These are phyloP conservation scores for Himantopus leucocephalus DNA, from an alignment of 2,113 vertebrate genomes.

Conservation along the genomic window DNA sequence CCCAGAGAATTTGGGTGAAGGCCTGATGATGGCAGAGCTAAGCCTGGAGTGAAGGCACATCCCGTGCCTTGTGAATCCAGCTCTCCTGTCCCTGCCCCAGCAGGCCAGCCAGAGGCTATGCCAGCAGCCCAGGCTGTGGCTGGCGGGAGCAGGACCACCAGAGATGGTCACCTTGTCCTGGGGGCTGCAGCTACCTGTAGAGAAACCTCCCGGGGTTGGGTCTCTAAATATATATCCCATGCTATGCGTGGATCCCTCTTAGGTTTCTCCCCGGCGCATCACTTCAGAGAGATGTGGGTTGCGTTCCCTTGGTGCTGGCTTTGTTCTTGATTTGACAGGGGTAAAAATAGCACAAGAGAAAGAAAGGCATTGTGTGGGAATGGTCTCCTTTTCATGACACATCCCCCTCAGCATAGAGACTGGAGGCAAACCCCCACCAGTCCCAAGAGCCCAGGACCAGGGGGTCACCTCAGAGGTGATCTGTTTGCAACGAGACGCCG, in stretches of 20 bases:
- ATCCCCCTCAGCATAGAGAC: not conserved
- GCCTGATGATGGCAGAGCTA: not conserved
- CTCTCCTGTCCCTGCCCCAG: not conserved
- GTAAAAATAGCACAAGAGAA: conserved; percentile 41
- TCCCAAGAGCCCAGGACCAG: not conserved
- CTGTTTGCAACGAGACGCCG: not conserved
- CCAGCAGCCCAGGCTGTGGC: not conserved
- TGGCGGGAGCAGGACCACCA: not conserved
- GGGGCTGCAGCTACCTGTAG: not conserved
- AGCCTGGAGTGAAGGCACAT: not conserved
- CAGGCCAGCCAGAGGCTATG: not conserved
- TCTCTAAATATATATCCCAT: not conserved
- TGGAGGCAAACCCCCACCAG: not conserved
- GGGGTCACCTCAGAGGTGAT: not conserved
- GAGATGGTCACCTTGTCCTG: not conserved
- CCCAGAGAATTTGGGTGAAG: not conserved
- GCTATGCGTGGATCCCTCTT: not conserved
- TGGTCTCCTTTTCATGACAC: not conserved
- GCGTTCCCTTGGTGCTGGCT: conserved; percentile 58
- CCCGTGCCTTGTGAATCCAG: not conserved
- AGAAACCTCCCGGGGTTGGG: not conserved
- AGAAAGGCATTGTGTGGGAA: not conserved
- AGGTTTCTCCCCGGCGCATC: not conserved
- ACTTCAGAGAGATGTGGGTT: conserved; percentile 1
- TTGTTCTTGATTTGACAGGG: not conserved